Evolutionary conservation across 1,140 invertebrate genomes (phyloP).

Genomic region (Oscheius sp.): DNA sequence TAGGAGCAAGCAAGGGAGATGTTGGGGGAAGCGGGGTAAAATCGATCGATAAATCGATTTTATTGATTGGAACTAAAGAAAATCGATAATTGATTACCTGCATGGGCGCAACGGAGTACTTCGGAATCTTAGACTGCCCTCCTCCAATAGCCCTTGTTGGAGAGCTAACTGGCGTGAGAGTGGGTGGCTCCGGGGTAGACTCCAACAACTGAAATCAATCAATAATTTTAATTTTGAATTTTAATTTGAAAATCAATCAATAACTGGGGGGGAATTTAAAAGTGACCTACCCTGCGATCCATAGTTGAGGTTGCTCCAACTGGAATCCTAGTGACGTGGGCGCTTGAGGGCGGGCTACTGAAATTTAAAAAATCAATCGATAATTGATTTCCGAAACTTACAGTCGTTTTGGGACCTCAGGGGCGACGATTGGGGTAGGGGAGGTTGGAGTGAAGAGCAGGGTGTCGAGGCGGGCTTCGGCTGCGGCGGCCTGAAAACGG

Average conservation of each 20-base stretch:
- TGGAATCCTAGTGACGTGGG: background rate
- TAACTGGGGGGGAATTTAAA: background rate
- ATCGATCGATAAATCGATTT: background rate
- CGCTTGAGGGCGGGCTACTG: background rate
- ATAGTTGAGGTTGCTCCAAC: background rate
- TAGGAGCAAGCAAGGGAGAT: background rate
- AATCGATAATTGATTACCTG: background rate
- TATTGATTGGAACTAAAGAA: background rate
- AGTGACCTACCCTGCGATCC: background rate
- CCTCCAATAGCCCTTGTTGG: no score
- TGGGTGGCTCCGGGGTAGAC: background rate
- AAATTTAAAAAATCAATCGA: background rate
- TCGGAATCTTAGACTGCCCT: background rate
- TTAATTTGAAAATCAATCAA: background rate
- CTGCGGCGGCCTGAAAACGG: constrained; percentile 28
- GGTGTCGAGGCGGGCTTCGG: constrained; percentile 22
- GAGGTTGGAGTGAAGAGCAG: constrained; percentile 13
- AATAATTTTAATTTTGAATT: background rate
- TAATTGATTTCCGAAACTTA: background rate
- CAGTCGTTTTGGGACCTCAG: background rate
- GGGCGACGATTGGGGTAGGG: background rate
- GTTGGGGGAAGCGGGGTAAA: background rate
- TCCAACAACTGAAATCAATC: background rate
- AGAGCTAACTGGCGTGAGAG: background rate
- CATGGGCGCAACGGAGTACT: background rate